These are phyloP conservation scores for Thaleichthys pacificus DNA, from an alignment of 2,797 vertebrate genomes.

Conservation along the genomic window DNA sequence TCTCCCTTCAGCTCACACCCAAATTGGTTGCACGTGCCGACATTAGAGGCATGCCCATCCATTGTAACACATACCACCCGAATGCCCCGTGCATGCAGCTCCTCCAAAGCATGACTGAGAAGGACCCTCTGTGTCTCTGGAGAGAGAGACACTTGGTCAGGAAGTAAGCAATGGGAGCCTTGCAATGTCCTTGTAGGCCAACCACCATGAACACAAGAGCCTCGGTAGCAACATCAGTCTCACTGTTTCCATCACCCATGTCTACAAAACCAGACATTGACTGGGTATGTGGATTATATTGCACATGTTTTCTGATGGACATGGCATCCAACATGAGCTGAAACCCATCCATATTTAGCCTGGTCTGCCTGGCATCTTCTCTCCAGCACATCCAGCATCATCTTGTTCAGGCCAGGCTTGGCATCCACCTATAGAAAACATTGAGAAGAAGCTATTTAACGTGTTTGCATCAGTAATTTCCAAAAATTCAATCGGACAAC, in stretches of 20 bases:
- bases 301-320: no score
- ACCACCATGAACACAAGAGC: constrained; percentile 31
- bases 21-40: constrained; percentile 26
- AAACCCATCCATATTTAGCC: no score
- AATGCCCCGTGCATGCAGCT: constrained; percentile 9
- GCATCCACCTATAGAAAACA: not conserved
- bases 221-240: constrained; percentile 1
- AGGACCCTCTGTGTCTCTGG: constrained; percentile 9
- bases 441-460: not conserved
- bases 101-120: constrained; percentile 9
- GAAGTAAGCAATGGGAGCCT: constrained; percentile 17
- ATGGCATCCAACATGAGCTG: no score
- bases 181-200: constrained; percentile 26
- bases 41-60: constrained; percentile 23
- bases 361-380: no score
- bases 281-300: no score
- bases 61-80: constrained; percentile 21
- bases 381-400: no score
- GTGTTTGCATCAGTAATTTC: no score
- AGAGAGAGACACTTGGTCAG: not conserved
- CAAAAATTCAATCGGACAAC: not conserved
- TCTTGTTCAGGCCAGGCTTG: constrained; percentile 14
- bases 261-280: constrained; percentile 9
- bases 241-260: not conserved
- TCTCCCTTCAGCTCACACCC: constrained; percentile 27